Percentiles rank a stretch among this genome's conserved stretches.
These are phyloP conservation scores for Camelus dromedarius DNA, from an alignment of 2,113 vertebrate genomes.

Conservation along the genomic window DNA sequence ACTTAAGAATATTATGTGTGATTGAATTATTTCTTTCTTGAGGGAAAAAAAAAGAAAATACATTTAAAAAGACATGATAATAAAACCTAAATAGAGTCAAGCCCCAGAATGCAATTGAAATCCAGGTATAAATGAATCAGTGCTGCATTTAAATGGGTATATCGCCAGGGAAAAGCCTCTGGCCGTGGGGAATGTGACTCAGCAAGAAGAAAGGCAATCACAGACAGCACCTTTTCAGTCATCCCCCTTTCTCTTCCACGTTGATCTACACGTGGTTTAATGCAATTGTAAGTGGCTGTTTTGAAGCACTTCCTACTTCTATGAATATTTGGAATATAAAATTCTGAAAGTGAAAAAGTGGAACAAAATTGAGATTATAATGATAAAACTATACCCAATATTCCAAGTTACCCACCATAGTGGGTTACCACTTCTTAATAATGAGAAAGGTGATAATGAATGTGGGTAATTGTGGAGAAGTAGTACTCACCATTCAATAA, in stretches of 20 bases:
- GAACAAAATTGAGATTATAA: background rate
- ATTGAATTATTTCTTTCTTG: conserved; percentile 9
- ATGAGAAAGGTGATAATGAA: background rate
- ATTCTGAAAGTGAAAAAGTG: background rate
- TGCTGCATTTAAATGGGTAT: background rate
- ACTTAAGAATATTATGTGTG: background rate
- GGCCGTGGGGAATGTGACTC: background rate
- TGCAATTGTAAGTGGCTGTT: background rate
- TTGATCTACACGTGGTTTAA: background rate
- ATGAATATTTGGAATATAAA: background rate
- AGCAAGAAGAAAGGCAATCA: background rate
- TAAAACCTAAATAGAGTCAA: background rate
- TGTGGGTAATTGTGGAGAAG: background rate
- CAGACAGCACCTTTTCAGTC: background rate
- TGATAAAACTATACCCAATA: background rate
- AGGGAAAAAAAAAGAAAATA: background rate
- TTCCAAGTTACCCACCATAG: background rate
- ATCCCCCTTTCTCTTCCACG: background rate
- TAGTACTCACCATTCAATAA: background rate
- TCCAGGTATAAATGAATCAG: background rate
- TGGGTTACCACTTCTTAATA: background rate
- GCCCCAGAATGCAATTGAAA: background rate
- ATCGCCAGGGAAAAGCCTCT: background rate
- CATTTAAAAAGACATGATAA: background rate
- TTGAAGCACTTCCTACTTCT: background rate